phyloP scores from a whole-genome alignment of 2,797 vertebrate genomes.

The Parotocinclus haroldoi region DNA sequence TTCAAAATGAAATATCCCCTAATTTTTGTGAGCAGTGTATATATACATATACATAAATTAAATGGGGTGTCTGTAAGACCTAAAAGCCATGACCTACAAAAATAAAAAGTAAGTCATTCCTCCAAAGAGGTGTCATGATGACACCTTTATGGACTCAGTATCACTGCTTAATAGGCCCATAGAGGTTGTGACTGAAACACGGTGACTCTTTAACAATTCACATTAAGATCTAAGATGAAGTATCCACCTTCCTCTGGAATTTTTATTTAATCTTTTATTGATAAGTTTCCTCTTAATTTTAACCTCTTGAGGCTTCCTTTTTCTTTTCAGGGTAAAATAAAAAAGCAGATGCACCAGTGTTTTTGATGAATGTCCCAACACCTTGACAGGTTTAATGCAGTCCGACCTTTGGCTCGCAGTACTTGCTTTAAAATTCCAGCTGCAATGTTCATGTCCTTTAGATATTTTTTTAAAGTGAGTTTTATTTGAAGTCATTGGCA shows the following conservation, averaged over 20 bases:
- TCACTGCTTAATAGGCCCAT: conserved; percentile 24
- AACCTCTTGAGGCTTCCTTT: neutral
- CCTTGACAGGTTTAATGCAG: too few relatives aligned
- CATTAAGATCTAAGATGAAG: neutral
- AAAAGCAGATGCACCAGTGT: too few relatives aligned
- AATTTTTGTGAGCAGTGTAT: too few relatives aligned
- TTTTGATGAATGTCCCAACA: too few relatives aligned
- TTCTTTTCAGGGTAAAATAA: too few relatives aligned
- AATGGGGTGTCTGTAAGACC: conserved; percentile 1
- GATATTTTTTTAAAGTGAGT: too few relatives aligned
- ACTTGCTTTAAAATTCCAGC: too few relatives aligned
- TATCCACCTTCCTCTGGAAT: conserved; percentile 23
- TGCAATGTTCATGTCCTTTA: too few relatives aligned
- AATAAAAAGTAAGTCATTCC: conserved; percentile 21
- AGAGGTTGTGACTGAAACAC: conserved; percentile 28
- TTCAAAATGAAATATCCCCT: too few relatives aligned
- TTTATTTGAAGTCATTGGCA: too few relatives aligned
- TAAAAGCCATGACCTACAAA: conserved; percentile 6
- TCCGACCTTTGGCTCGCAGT: too few relatives aligned
- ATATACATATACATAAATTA: too few relatives aligned
- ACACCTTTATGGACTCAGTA: conserved; percentile 38
- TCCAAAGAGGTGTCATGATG: conserved; percentile 32
- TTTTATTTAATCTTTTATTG: conserved; percentile 43
- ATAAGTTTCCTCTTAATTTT: conserved; percentile 30
- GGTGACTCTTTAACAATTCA: conserved; percentile 32